phyloP scores from a whole-genome alignment of 2,888 invertebrate species.

The Cremastobaeus sp. region DNA sequence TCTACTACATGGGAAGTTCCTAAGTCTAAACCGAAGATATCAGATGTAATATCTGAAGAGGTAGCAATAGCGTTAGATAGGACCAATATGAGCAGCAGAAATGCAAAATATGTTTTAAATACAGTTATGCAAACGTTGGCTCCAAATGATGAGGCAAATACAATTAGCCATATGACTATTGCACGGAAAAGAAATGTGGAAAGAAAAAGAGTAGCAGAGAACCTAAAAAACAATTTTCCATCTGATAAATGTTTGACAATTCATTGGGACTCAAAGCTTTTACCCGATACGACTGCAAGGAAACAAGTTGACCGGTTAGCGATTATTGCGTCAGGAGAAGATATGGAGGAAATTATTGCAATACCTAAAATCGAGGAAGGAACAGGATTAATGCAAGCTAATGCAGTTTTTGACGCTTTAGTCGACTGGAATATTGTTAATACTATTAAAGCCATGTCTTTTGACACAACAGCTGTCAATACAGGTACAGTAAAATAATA shows the following conservation, averaged over 20 bases:
- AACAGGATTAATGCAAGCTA: not conserved
- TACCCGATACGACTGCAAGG: not conserved
- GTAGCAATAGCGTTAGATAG: too few species aligned
- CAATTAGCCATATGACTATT: not conserved
- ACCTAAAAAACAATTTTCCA: not conserved
- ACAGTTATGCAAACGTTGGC: not conserved
- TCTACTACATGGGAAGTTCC: too few species aligned
- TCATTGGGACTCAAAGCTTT: slow-evolving; percentile 11
- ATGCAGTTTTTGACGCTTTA: not conserved
- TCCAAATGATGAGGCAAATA: not conserved
- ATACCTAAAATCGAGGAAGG: slow-evolving; percentile 1
- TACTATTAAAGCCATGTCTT: slow-evolving; percentile 8
- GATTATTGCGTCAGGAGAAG: slow-evolving; percentile 4
- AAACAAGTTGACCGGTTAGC: slow-evolving; percentile 1
- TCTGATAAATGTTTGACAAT: not conserved
- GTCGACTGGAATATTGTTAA: not conserved
- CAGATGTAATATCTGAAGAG: too few species aligned
- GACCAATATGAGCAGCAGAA: too few species aligned
- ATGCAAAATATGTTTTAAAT: not conserved
- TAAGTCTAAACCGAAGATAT: too few species aligned
- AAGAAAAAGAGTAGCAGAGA: not conserved
- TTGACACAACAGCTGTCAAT: slow-evolving; percentile 22
- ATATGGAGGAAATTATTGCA: slow-evolving; percentile 13
- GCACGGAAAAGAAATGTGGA: not conserved
- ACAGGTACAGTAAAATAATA: slow-evolving; percentile 4